Conservation (phyloP, 35 echinoderm and acorn worm species). For the Patiria miniata region DNA sequence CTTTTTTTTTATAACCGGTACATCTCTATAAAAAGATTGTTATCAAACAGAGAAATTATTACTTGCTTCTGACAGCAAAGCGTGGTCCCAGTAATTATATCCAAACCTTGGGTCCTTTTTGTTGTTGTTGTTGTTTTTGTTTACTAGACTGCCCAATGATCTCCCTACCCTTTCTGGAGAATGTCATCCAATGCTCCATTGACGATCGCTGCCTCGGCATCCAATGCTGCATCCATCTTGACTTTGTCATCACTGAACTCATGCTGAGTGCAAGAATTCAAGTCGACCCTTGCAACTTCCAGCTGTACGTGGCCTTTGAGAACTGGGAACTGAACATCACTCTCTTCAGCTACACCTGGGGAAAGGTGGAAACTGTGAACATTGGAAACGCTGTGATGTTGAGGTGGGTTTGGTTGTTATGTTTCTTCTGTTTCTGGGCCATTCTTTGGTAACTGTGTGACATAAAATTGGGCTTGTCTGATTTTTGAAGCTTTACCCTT, state of each 20-base stretch:
- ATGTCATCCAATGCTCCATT: slow-evolving; percentile 9
- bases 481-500: no score
- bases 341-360: slow-evolving; percentile 34
- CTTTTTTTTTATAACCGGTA: no score
- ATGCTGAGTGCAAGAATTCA: slow-evolving; percentile 2
- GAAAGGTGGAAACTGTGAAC: background rate
- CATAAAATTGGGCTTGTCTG: no score
- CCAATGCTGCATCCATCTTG: slow-evolving; percentile 15
- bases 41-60: no score
- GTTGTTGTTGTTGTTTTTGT: background rate
- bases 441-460: no score
- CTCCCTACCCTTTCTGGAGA: background rate
- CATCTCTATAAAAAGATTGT: no score
- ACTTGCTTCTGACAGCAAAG: no score
- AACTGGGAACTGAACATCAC: slow-evolving; percentile 11
- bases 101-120: background rate
- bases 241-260: slow-evolving; percentile 22
- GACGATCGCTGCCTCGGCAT: slow-evolving; percentile 29
- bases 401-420: no score
- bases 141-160: slow-evolving; percentile 14
- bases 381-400: background rate
- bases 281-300: slow-evolving; percentile 25
- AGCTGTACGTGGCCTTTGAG: background rate
- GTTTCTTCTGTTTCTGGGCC: background rate
- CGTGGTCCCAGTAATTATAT: background rate